Conservation (phyloP, 1,140 invertebrate species). For the Aphidius ervi region DNA sequence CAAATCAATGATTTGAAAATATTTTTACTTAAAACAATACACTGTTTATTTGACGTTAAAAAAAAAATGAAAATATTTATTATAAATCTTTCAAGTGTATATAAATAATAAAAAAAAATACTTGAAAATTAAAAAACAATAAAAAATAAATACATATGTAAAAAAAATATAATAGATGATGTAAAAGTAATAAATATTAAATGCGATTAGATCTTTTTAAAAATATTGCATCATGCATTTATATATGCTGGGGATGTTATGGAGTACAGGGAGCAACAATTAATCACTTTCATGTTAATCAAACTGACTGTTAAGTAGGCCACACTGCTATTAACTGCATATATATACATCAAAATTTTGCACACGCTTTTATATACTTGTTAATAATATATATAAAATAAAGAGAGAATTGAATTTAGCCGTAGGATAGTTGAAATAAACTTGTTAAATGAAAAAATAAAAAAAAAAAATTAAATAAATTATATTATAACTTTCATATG, state of each 20-base stretch:
- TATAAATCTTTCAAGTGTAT: neutral
- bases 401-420: too few relatives aligned
- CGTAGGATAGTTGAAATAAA: too few relatives aligned
- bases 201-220: conserved; percentile 44
- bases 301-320: conserved; percentile 45
- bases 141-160: conserved; percentile 10
- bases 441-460: too few relatives aligned
- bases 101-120: conserved; percentile 3
- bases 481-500: too few relatives aligned
- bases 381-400: too few relatives aligned
- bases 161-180: conserved; percentile 27
- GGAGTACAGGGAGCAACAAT: conserved; percentile 39
- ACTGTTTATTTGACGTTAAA: neutral
- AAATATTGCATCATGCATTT: conserved; percentile 22
- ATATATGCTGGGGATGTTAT: conserved; percentile 35
- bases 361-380: neutral
- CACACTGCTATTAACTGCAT: conserved; percentile 35
- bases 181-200: conserved; percentile 46
- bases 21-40: neutral
- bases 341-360: conserved; percentile 25
- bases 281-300: conserved; percentile 48
- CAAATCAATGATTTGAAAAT: neutral
- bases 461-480: too few relatives aligned
- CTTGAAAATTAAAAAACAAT: conserved; percentile 8
- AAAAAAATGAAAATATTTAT: neutral